Conservation (phyloP, 2,888 invertebrate genomes). For the Nemoura dubitans region DNA sequence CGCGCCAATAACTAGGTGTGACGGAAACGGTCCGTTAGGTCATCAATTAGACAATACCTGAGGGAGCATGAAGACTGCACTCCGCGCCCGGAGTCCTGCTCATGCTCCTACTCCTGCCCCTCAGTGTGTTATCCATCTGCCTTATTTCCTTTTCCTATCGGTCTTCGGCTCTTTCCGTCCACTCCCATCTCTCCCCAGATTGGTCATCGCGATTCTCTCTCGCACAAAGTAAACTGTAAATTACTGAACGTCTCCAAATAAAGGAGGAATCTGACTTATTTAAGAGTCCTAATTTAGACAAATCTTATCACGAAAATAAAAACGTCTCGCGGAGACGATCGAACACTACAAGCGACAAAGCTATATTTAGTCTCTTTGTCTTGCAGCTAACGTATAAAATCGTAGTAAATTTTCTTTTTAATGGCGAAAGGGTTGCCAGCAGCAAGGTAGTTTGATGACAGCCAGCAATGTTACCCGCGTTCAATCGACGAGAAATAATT, state of each 20-base stretch:
- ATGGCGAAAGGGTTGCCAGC: neutral
- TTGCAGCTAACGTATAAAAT: neutral
- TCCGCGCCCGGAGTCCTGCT: too few species aligned
- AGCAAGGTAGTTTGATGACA: constrained; percentile 4
- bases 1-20: constrained; percentile 43
- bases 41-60: constrained; percentile 50
- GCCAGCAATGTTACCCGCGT: neutral
- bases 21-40: constrained; percentile 48
- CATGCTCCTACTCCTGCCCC: too few species aligned
- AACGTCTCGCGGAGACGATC: neutral
- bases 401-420: constrained; percentile 9
- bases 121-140: constrained; percentile 37
- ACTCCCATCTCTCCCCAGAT: constrained; percentile 45
- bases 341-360: neutral
- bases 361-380: neutral
- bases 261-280: neutral
- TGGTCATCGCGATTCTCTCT: constrained; percentile 34
- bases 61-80: constrained; percentile 40
- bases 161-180: constrained; percentile 45
- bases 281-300: constrained; percentile 1
- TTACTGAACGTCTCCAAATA: neutral
- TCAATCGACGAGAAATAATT: constrained; percentile 45
- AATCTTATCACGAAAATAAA: neutral
- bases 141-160: constrained; percentile 45
- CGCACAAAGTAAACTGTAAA: constrained; percentile 13